Conservation (phyloP, 2,113 vertebrate species). For the Canis aureus region DNA sequence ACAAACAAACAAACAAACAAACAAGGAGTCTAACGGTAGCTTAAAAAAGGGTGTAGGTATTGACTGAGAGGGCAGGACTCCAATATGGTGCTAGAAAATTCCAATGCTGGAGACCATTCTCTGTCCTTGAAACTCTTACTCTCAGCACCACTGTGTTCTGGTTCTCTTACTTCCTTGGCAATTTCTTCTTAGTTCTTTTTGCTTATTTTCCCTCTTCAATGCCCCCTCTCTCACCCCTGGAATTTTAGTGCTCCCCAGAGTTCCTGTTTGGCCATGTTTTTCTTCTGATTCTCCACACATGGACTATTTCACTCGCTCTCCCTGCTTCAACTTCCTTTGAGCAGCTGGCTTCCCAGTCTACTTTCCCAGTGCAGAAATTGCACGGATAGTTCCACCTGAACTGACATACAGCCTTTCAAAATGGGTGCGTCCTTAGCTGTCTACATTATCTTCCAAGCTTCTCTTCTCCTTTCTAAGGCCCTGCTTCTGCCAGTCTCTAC, state of each 20-base stretch:
- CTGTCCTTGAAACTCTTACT: neutral
- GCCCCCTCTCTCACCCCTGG: neutral
- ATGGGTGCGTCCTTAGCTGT: neutral
- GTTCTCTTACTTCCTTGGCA: neutral
- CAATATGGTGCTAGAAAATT: neutral
- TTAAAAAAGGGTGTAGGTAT: neutral
- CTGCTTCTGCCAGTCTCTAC: neutral
- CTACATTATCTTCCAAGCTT: neutral
- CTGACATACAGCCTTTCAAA: neutral
- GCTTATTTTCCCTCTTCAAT: neutral
- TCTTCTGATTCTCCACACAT: neutral
- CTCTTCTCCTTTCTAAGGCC: neutral
- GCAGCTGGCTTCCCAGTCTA: neutral
- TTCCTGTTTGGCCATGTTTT: neutral
- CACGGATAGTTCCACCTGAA: neutral
- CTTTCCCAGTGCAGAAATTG: neutral
- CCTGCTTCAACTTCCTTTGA: neutral
- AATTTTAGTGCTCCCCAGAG: neutral
- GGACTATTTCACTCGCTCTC: neutral
- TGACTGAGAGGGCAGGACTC: neutral
- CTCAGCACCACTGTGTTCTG: neutral
- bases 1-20: too few species aligned
- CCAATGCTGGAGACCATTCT: neutral
- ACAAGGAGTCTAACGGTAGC: neutral
- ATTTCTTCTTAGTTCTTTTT: neutral